Evolutionary conservation across 2,888 invertebrate genomes (phyloP).

Genomic region (Tenthredo distinguenda): DNA sequence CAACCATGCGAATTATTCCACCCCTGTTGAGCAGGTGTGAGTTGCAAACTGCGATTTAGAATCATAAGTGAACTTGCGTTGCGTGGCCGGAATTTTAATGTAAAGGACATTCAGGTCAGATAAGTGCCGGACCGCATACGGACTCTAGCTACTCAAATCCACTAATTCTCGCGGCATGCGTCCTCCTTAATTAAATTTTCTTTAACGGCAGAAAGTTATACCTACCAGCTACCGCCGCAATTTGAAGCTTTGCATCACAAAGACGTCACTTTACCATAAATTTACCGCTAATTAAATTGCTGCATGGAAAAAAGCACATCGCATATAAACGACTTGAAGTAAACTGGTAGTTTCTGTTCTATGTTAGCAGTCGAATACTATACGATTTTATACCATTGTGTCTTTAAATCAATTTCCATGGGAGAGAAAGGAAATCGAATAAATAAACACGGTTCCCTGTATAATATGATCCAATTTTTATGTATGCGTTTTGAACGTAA

Average conservation of each 20-base stretch:
- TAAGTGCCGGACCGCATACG: neutral
- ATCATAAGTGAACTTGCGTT: slow-evolving; percentile 6
- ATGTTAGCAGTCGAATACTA: neutral
- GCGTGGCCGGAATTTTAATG: slow-evolving; percentile 14
- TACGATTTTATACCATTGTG: neutral
- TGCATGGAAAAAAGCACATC: neutral
- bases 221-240: neutral
- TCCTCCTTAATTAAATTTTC: slow-evolving; percentile 40
- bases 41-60: slow-evolving; percentile 6
- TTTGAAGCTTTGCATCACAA: slow-evolving; percentile 8
- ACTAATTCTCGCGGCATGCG: slow-evolving; percentile 7
- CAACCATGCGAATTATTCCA: neutral
- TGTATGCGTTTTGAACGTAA: neutral
- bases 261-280: neutral
- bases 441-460: neutral
- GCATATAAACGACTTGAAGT: neutral
- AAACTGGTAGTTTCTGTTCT: neutral
- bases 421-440: neutral
- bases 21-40: neutral
- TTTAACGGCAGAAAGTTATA: neutral
- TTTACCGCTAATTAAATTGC: neutral
- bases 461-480: neutral
- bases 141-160: neutral
- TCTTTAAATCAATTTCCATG: no score
- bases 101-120: slow-evolving; percentile 13